These are phyloP conservation scores for Nautilus pompilius DNA, from an alignment of 1,140 invertebrate genomes.

Conservation along the genomic window DNA sequence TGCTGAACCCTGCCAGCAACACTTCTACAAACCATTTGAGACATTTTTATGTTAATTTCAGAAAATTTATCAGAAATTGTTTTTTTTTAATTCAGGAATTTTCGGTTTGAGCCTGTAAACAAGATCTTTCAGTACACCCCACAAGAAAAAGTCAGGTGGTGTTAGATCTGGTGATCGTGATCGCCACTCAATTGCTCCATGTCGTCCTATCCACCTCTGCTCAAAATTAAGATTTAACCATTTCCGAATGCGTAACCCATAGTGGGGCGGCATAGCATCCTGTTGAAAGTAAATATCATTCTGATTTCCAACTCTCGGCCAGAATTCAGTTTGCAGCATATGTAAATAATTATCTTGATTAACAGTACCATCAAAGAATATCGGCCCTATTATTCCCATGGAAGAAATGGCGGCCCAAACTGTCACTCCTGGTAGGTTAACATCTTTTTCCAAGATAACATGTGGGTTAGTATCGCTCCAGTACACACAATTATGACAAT, in stretches of 20 bases:
- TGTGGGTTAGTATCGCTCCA: not conserved
- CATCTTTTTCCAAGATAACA: not conserved
- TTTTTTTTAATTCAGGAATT: not conserved
- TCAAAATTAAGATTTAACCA: not conserved
- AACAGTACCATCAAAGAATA: not conserved
- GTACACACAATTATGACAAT: conserved; percentile 3
- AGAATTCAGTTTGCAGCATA: too few relatives aligned
- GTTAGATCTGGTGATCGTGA: conserved; percentile 1
- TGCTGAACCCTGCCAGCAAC: not conserved
- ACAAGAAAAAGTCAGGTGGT: conserved; percentile 1
- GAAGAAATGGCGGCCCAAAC: conserved; percentile 2
- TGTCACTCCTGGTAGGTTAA: not conserved
- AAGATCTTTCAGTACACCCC: not conserved
- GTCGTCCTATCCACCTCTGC: not conserved
- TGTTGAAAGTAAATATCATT: too few relatives aligned
- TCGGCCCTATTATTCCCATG: not conserved
- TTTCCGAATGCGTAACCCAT: too few relatives aligned
- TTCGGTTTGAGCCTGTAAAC: not conserved
- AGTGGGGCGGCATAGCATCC: too few relatives aligned
- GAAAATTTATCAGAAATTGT: not conserved
- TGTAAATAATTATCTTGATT: conserved; percentile 2
- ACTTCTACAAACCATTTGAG: conserved; percentile 3
- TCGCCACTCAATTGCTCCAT: not conserved
- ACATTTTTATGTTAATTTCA: not conserved
- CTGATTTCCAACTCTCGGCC: too few relatives aligned